Evolutionary conservation across 2,888 invertebrate species (phyloP), one percentile per base, ranked within the genome.

Genomic region (Heterodera filipjevi): DNA sequence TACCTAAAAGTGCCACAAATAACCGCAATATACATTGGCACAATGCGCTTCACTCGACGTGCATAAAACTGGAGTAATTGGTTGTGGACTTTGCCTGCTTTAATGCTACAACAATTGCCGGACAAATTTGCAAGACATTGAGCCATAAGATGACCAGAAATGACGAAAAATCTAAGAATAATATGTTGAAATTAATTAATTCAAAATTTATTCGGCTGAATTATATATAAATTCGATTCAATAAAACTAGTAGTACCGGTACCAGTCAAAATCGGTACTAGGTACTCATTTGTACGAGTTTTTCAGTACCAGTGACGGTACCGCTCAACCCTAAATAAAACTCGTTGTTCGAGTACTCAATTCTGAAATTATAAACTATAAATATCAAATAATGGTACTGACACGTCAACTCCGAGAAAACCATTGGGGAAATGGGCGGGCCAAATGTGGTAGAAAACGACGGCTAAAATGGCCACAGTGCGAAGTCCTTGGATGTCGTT

Each of bases 401-500:
- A 79, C 79, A 79, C 35, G 46, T 79, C 79, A 33, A 79, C 79
- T 33, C 79, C 79, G 27, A 79, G 71, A 68, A 66, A 79, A 0
- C 79, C 79, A 32, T n/a, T 64, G 16, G 68, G 44, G 59, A 79
- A 79, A 53, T 44, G 35, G 22, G 35, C 27, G 27, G 79, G 79
- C 77, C 79, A 79, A 66, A 79, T 77, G 39, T 79, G 79, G 71
- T 72, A 79, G 27, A 79, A 33, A 14, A 79, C 27, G 3, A 79
- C 79, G 12, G 44, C 35, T 6, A 77, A n/a, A 66, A 79, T 79
- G 49, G 79, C 44, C 30, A 79, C 53, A 27, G 79, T 71, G 27
- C 79, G 49, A 22, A 79, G 76, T 16, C 77, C 79, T 78, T 79
- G 79, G 46, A 79, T 79, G 64, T 79, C 79, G 30, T 30, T 33